Evolutionary conservation across 2,113 vertebrate genomes (phyloP), one percentile per base, ranked within the genome.

Genomic region (Eretmochelys imbricata): DNA sequence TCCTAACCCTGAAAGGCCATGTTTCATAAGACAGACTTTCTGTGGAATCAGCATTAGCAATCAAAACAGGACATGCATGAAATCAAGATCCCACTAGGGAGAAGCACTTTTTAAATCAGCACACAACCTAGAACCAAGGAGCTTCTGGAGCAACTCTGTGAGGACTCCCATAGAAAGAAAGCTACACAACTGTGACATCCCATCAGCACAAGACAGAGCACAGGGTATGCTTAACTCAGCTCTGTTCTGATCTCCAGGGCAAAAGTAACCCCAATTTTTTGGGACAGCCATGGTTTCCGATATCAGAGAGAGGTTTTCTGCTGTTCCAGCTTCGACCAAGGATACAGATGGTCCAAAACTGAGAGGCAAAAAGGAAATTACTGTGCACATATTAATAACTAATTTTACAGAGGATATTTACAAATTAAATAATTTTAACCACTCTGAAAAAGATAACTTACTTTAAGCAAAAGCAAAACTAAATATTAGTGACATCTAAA

Each of bases 1-100:
- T 85, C 57, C 95, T 86, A 92, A 91, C 78, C 89, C 87, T 20
- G 78, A 89, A 84, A 93, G 80, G 94, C 91, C 87, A 97, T 91
- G 83, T 88, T 35, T 89, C 93, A 89, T 94, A 96, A 90, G 90
- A 86, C 85, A 94, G 87, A 94, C 93, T 89, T 94, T 91, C 93
- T 92, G 53, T 94, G 89, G 91, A 95, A 89, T 92, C 84, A 3
- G 93, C 93, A 94, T 96, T 95, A 96, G 92, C 95, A 24, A 96
- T 96, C 91, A 91, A 90, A 96, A 94, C 88, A 95, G 82, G 85
- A 96, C 95, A 96, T 46, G 93, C 96, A 97, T 96, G 91, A 97
- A 96, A 97, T 94, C 96, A 95, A 93, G 79, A 96, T 88, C 94
- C 69, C 84, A 88, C 93, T 94, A 92, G 91, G 88, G 93, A 96